Conservation (phyloP, 2,113 vertebrate species). For the Pleuronectes platessa region DNA sequence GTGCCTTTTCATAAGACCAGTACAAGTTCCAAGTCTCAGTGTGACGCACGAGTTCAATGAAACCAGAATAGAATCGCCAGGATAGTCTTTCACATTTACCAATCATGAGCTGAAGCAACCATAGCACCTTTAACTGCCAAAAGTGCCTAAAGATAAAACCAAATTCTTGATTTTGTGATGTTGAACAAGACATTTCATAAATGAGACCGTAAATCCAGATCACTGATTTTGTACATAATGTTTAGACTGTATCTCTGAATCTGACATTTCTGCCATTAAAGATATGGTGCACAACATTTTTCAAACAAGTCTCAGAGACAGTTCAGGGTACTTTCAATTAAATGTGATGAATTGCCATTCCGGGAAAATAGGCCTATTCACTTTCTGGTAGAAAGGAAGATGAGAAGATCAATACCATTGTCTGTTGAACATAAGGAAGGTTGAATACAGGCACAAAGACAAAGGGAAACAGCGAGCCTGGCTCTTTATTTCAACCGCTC, state of each 20-base stretch:
- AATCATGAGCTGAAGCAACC: no score
- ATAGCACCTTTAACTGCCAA: no score
- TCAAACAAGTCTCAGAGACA: neutral
- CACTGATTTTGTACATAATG: no score
- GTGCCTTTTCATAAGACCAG: slow-evolving; percentile 62
- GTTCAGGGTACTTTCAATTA: neutral
- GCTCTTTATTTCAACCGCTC: neutral
- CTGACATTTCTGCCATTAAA: neutral
- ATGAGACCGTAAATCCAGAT: neutral
- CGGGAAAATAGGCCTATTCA: neutral
- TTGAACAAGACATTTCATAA: neutral
- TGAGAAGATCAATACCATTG: neutral
- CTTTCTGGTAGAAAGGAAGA: neutral
- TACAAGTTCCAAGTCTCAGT: slow-evolving; percentile 52
- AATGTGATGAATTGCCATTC: neutral
- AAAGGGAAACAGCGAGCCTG: neutral
- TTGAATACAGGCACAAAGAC: neutral
- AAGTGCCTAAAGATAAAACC: no score
- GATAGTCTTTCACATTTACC: slow-evolving; percentile 11
- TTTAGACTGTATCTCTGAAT: neutral
- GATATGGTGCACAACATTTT: neutral
- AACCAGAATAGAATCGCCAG: slow-evolving; percentile 20
- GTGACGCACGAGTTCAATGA: slow-evolving; percentile 35
- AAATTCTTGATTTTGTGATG: no score
- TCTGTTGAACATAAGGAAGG: neutral